A percentile compares a stretch with the other conserved stretches of the same genome.
phyloP scores from a whole-genome alignment of 2,888 invertebrate genomes.

The Lasiommata megera region DNA sequence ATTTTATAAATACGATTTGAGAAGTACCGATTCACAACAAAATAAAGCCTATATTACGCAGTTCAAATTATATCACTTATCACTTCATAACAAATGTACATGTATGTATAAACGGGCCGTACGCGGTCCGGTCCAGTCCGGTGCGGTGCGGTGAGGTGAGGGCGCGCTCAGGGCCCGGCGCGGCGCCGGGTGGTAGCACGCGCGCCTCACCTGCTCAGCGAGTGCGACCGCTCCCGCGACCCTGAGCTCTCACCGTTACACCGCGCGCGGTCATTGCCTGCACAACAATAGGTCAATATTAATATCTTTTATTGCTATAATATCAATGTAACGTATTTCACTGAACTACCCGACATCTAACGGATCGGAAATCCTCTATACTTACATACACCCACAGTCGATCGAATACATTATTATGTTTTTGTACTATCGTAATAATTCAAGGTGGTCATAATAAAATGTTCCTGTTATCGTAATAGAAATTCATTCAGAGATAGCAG shows the following conservation, averaged over 20 bases:
- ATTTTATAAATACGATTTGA: constrained; percentile 79
- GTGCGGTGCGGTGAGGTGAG: constrained; percentile 16
- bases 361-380: too few relatives aligned
- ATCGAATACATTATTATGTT: too few relatives aligned
- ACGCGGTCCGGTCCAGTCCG: constrained; percentile 18
- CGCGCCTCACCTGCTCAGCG: constrained; percentile 85
- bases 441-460: too few relatives aligned
- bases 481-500: too few relatives aligned
- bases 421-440: too few relatives aligned
- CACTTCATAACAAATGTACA: constrained; percentile 72
- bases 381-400: too few relatives aligned
- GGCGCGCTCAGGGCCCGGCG: constrained; percentile 6
- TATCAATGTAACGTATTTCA: too few relatives aligned
- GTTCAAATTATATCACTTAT: constrained; percentile 75
- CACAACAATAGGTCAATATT: too few relatives aligned
- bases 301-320: too few relatives aligned
- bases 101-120: constrained; percentile 44
- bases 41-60: constrained; percentile 72
- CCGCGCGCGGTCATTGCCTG: constrained; percentile 74
- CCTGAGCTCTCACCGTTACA: constrained; percentile 61
- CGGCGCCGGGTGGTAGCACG: constrained; percentile 36
- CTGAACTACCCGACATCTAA: too few relatives aligned
- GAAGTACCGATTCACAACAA: constrained; percentile 80
- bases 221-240: constrained; percentile 78
- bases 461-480: too few relatives aligned